Percentiles rank a stretch among this genome's conserved stretches.
Conservation (phyloP, 64 coral and sea anemone genomes). For the Catalaphyllia jardinei region DNA sequence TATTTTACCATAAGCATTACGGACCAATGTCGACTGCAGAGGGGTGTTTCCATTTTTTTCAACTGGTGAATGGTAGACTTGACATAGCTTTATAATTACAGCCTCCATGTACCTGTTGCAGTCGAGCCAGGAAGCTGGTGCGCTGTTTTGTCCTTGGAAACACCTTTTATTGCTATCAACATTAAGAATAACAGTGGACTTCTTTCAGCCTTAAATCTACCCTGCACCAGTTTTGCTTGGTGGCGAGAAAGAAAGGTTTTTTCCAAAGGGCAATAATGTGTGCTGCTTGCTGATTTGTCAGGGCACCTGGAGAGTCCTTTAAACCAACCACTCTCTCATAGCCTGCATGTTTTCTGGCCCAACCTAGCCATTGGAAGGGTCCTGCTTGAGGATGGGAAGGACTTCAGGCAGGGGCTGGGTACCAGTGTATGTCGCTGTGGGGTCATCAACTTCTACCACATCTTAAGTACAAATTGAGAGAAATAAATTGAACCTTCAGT, state of each 20-base stretch:
- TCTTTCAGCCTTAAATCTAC: slow-evolving; percentile 22
- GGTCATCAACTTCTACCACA: slow-evolving; percentile 1
- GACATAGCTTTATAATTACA: background rate
- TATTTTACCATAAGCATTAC: slow-evolving; percentile 18
- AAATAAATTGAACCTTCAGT: too few species aligned
- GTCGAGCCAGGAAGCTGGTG: slow-evolving; percentile 54
- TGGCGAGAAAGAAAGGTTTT: background rate
- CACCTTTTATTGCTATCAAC: slow-evolving; percentile 32
- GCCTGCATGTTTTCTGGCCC: slow-evolving; percentile 2
- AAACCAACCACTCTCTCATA: slow-evolving; percentile 15
- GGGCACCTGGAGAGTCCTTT: background rate
- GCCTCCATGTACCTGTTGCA: slow-evolving; percentile 73
- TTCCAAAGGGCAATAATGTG: slow-evolving; percentile 3
- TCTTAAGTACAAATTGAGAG: too few species aligned
- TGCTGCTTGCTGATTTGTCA: slow-evolving; percentile 8
- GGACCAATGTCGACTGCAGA: background rate
- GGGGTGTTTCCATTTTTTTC: background rate
- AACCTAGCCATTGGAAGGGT: background rate
- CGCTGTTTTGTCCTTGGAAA: slow-evolving; percentile 48
- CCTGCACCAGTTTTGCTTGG: slow-evolving; percentile 9
- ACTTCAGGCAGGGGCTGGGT: background rate
- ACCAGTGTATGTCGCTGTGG: slow-evolving; percentile 14
- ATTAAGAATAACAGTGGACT: slow-evolving; percentile 25
- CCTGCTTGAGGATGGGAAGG: too few species aligned
- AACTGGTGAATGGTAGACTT: too few species aligned